phyloP scores from a whole-genome alignment of 1,140 invertebrate species.

The Wiebesia pumilae region DNA sequence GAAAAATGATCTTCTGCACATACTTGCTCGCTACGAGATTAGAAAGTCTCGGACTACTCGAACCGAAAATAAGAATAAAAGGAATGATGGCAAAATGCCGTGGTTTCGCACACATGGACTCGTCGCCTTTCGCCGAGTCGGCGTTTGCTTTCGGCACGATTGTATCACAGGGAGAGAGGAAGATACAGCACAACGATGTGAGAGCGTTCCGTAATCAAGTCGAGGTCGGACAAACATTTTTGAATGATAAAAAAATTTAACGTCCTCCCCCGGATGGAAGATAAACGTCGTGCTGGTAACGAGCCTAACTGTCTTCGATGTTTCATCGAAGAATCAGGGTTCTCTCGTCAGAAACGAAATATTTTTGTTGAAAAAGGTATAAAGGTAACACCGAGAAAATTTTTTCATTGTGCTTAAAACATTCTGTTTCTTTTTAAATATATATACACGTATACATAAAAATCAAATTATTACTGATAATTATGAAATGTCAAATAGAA shows the following conservation, averaged over 20 bases:
- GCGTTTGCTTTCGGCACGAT: background rate
- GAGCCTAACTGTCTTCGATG: background rate
- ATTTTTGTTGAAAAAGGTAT: too few relatives aligned
- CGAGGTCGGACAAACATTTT: conserved; percentile 30
- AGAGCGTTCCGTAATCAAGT: background rate
- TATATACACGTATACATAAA: too few relatives aligned
- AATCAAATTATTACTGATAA: too few relatives aligned
- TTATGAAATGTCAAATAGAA: too few relatives aligned
- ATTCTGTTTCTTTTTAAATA: too few relatives aligned
- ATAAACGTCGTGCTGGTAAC: background rate
- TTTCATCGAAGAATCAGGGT: background rate
- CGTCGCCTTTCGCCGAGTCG: background rate
- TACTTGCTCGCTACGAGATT: background rate
- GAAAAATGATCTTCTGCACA: background rate
- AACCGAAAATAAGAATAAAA: background rate
- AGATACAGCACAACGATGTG: background rate
- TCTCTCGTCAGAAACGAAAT: too few relatives aligned
- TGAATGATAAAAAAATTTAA: conserved; percentile 1
- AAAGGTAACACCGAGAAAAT: too few relatives aligned
- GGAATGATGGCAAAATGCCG: background rate
- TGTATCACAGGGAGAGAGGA: background rate
- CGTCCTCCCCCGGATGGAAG: background rate
- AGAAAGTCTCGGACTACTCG: background rate
- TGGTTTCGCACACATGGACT: background rate
- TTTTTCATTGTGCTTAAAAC: too few relatives aligned